phyloP scores from a whole-genome alignment of 2,113 vertebrate species.

The Chloropsis hardwickii region DNA sequence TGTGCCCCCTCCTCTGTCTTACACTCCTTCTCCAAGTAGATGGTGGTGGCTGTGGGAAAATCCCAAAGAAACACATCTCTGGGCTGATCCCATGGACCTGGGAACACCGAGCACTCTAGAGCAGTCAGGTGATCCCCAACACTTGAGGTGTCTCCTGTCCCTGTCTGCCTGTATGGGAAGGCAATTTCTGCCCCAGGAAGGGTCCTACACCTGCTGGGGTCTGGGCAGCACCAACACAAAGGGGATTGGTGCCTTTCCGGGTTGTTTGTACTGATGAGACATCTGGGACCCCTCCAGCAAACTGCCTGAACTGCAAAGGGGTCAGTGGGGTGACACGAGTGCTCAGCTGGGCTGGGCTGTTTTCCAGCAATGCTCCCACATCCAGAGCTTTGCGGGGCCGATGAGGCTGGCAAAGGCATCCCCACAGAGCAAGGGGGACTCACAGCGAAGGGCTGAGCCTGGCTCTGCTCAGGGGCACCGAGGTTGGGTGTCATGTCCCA shows the following conservation, averaged over 20 bases:
- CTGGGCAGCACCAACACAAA: not conserved
- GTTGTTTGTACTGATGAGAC: not conserved
- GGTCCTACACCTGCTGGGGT: fast-evolving
- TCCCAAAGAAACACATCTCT: not conserved
- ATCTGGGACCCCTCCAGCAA: fast-evolving
- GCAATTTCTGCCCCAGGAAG: not conserved
- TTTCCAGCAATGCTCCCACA: not conserved
- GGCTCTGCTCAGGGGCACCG: fast-evolving
- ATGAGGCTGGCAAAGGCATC: fast-evolving
- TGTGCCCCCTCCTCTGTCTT: not conserved
- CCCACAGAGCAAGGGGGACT: not conserved
- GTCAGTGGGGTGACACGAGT: not conserved
- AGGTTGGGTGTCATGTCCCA: fast-evolving
- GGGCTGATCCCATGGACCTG: not conserved
- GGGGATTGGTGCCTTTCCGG: not conserved
- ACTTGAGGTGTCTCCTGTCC: not conserved
- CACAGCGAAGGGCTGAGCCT: fast-evolving
- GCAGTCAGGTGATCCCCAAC: fast-evolving
- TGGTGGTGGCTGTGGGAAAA: not conserved
- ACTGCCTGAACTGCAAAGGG: not conserved
- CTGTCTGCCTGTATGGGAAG: not conserved
- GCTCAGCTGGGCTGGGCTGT: not conserved
- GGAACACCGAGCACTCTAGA: fast-evolving
- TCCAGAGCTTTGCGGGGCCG: fast-evolving
- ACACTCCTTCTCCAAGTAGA: not conserved